A percentile compares a stretch with the other conserved stretches of the same genome.
phyloP scores from a whole-genome alignment of 1,140 invertebrate species.

The Tetragnatha versicolor region DNA sequence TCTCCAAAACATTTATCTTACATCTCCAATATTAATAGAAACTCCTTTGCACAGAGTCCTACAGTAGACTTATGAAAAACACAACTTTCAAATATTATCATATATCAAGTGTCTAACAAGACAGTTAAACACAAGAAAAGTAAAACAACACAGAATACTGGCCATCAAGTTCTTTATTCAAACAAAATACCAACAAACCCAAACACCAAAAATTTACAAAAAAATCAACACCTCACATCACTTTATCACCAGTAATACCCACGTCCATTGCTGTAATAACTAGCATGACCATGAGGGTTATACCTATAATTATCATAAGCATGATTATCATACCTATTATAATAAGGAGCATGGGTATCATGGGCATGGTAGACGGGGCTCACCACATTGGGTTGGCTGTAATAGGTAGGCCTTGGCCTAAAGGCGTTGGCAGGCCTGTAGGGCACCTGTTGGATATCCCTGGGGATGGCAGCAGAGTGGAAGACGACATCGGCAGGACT shows the following conservation, averaged over 20 bases:
- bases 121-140: too few species aligned
- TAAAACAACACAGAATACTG: too few species aligned
- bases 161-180: too few species aligned
- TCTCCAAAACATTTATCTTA: too few species aligned
- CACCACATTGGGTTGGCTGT: slow-evolving; percentile 13
- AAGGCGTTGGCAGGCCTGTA: slow-evolving; percentile 13
- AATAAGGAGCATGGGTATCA: neutral
- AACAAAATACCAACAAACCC: too few species aligned
- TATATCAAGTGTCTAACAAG: too few species aligned
- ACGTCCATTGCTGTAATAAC: slow-evolving; percentile 5
- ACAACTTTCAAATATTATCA: too few species aligned
- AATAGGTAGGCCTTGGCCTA: slow-evolving; percentile 27
- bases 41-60: too few species aligned
- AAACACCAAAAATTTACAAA: too few species aligned
- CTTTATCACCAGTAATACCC: slow-evolving; percentile 25
- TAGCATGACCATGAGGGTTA: neutral
- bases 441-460: neutral
- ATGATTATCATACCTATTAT: neutral
- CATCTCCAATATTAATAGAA: too few species aligned
- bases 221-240: neutral
- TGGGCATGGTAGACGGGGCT: neutral
- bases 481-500: slow-evolving; percentile 40
- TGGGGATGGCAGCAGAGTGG: slow-evolving; percentile 14
- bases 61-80: too few species aligned
- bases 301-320: neutral